Evolutionary conservation across 2,797 vertebrate species (phyloP), one percentile per base, ranked within the genome.

Genomic region (Pogonophryne albipinna): DNA sequence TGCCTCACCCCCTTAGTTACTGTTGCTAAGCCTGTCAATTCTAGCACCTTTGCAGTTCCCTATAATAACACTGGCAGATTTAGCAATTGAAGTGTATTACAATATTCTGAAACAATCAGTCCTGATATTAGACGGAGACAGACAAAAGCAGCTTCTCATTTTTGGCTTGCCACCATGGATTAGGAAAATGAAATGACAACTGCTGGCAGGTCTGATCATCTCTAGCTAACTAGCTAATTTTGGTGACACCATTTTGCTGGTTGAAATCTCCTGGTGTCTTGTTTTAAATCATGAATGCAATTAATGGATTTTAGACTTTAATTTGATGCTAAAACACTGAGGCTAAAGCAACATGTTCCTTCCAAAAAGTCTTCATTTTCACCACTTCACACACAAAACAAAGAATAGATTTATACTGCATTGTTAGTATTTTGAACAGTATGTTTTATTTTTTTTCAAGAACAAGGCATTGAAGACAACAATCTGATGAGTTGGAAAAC

Each of bases 171-270:
- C 19, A 34, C 45, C 42, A 47, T 1, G 34, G 34, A 57, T 58
- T 58, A 45, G 46, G 27, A 10, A 38, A 10, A 34, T 41, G 27
- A 66, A 57, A 58, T 47, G 20, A 17, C 23, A 51, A 14, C 51
- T 49, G n/a, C 51, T 31, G 15, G 23, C 45, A 76, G 44, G 60
- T 73, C 60, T 56, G 17, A 52, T 66, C 49, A 55, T 49, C 49
- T 49, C 19, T 27, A 9, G 47, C 41, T 55, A 65, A 34, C 45
- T n/a, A 53, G 42, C 15, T 52, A 12, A 73, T 27, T 50, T 55
- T 41, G 7, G 0, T 45, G 19, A 27, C 10, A 50, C n/a, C 14
- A 16, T 17, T 50, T 63, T 16, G 10, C 53, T 23, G n/a, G 31
- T 45, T 69, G 64, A 65, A 60, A 57, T 45, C 20, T 63, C 23